Percentiles rank a stretch among this genome's conserved stretches.
phyloP scores from a whole-genome alignment of 92 coral and sea anemone genomes.

The Desmophyllum pertusum region DNA sequence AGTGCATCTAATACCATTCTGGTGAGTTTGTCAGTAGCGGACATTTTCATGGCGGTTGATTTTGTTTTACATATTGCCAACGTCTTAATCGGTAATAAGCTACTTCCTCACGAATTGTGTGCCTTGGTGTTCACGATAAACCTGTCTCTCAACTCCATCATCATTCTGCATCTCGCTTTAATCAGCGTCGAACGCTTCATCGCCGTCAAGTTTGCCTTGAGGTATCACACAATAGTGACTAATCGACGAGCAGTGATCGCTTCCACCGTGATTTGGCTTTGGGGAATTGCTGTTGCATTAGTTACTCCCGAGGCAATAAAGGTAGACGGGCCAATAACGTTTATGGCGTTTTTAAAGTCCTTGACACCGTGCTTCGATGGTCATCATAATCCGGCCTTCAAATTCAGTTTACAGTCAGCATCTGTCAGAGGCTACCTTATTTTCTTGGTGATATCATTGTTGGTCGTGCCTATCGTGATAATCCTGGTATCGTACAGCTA shows the following conservation, averaged over 20 bases:
- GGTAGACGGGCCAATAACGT: neutral
- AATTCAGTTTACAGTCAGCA: neutral
- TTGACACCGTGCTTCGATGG: neutral
- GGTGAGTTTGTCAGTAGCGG: slow-evolving; percentile 41
- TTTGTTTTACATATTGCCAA: too few relatives aligned
- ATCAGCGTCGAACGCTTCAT: too few relatives aligned
- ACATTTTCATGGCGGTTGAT: slow-evolving; percentile 16
- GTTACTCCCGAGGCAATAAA: neutral
- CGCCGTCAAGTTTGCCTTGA: too few relatives aligned
- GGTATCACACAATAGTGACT: slow-evolving; percentile 30
- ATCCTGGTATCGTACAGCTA: slow-evolving; percentile 25
- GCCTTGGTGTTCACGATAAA: neutral
- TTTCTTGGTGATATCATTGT: neutral
- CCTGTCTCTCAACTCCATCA: neutral
- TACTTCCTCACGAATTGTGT: neutral
- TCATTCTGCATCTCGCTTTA: too few relatives aligned
- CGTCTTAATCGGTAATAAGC: neutral
- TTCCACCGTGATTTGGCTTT: slow-evolving; percentile 12
- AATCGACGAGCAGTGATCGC: slow-evolving; percentile 24
- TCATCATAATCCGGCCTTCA: too few relatives aligned
- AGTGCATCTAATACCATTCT: too few relatives aligned
- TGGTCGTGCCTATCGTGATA: slow-evolving; percentile 10
- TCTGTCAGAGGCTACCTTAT: neutral
- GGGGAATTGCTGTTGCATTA: too few relatives aligned
- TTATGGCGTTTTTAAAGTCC: neutral